A percentile compares a stretch with the other conserved stretches of the same genome.
phyloP scores from a whole-genome alignment of 2,888 invertebrate species.

The Agrotis puta region DNA sequence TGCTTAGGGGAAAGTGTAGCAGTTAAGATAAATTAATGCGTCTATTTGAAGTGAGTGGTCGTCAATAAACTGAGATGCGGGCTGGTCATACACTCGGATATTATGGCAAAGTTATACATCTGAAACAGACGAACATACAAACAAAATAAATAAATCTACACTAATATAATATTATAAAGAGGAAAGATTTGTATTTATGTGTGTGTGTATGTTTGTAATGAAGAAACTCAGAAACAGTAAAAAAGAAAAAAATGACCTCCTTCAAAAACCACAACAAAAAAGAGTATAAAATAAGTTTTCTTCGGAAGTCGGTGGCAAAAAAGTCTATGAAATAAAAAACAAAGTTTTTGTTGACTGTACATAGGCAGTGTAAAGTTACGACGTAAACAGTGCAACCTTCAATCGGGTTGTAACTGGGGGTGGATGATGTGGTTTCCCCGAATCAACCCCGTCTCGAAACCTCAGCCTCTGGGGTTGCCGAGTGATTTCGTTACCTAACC shows the following conservation, averaged over 20 bases:
- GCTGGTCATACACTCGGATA: slow-evolving; percentile 51
- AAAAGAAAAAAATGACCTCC: no score
- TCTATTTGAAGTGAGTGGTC: slow-evolving; percentile 75
- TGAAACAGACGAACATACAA: background rate
- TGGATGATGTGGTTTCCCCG: background rate
- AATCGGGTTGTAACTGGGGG: background rate
- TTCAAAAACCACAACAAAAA: no score
- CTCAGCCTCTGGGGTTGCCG: background rate
- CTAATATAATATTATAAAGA: no score
- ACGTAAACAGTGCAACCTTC: background rate
- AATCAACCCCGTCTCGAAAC: background rate
- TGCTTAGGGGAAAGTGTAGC: slow-evolving; percentile 79
- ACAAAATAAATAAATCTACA: no score
- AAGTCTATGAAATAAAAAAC: no score
- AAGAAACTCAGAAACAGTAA: no score
- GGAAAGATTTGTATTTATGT: no score
- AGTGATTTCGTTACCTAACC: slow-evolving; percentile 1
- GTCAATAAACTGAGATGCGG: slow-evolving; percentile 76
- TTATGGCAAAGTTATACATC: slow-evolving; percentile 9
- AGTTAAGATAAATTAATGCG: slow-evolving; percentile 78
- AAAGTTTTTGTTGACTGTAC: no score
- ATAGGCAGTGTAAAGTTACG: no score
- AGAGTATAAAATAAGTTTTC: no score
- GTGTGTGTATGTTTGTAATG: no score
- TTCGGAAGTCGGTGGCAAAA: no score